Percentiles rank a stretch among this genome's conserved stretches.
Evolutionary conservation across 1,140 invertebrate species (phyloP).

Genomic region (Drosophila serrata): DNA sequence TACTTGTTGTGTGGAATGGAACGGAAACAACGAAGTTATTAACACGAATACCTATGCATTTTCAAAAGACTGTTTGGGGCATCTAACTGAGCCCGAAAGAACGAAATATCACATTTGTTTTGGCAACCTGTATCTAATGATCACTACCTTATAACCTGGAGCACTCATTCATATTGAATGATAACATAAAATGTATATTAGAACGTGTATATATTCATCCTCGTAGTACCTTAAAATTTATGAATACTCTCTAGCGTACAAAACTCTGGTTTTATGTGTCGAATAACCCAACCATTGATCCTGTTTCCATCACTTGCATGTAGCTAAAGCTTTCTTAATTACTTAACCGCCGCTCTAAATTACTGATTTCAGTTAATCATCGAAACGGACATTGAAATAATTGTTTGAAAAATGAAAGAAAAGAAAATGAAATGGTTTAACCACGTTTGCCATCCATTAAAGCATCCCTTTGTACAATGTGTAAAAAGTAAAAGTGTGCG

Average conservation of each 20-base stretch:
- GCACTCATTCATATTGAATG: conserved; percentile 80
- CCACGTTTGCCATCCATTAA: conserved; percentile 33
- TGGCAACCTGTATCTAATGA: conserved; percentile 11
- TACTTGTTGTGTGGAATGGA: conserved; percentile 17
- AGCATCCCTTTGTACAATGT: conserved; percentile 63
- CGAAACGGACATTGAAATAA: conserved; percentile 80
- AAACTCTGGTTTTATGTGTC: conserved; percentile 5
- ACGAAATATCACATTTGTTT: conserved; percentile 40
- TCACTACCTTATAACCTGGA: conserved; percentile 29
- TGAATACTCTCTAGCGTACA: conserved; percentile 17
- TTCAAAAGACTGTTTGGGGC: conserved; percentile 63
- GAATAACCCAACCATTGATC: conserved; percentile 15
- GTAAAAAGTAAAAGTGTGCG: conserved; percentile 56
- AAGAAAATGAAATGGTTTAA: conserved; percentile 22
- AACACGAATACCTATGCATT: conserved; percentile 63
- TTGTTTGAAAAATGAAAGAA: conserved; percentile 46
- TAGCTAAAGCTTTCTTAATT: conserved; percentile 37
- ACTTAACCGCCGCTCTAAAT: conserved; percentile 29
- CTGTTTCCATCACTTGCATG: conserved; percentile 20
- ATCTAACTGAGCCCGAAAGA: conserved; percentile 20
- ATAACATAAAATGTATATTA: conserved; percentile 40
- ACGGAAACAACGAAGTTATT: conserved; percentile 56
- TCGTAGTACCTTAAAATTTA: conserved; percentile 38
- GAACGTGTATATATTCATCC: conserved; percentile 44
- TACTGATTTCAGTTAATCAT: conserved; percentile 73